These are phyloP conservation scores for Agrotis clavis DNA, from an alignment of 2,888 invertebrate species.

Conservation along the genomic window DNA sequence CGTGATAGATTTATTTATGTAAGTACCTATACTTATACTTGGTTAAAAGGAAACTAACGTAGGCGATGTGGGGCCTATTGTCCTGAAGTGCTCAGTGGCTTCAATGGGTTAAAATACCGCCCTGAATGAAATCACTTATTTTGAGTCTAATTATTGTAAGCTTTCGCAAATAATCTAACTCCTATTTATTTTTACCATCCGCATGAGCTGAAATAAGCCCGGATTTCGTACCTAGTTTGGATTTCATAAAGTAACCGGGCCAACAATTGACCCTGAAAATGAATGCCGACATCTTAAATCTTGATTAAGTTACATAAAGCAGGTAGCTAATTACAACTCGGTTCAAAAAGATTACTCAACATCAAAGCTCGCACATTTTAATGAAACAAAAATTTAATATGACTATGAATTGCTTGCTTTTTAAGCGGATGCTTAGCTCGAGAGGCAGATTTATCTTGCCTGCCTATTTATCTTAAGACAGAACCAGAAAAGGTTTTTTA, in stretches of 20 bases:
- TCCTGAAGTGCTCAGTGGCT: too few species aligned
- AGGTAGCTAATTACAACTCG: constrained; percentile 31
- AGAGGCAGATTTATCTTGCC: constrained; percentile 9
- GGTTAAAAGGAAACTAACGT: too few species aligned
- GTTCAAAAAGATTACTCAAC: constrained; percentile 27
- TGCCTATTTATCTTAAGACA: background rate
- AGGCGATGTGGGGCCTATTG: too few species aligned
- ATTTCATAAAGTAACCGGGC: background rate
- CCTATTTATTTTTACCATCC: background rate
- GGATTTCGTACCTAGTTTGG: background rate
- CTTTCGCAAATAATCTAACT: background rate
- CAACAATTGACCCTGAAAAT: constrained; percentile 1
- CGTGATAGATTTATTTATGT: too few species aligned
- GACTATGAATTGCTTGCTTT: constrained; percentile 14
- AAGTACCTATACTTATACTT: too few species aligned
- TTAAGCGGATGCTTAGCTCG: constrained; percentile 19
- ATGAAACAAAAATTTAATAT: constrained; percentile 40
- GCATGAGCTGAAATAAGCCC: background rate
- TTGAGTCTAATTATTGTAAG: too few species aligned
- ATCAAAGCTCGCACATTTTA: constrained; percentile 6
- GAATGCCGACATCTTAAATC: constrained; percentile 17
- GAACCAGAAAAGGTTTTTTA: constrained; percentile 12
- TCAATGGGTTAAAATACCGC: too few species aligned
- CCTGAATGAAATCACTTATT: too few species aligned
- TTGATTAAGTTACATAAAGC: constrained; percentile 27